Percentiles rank a stretch among this genome's conserved stretches.
These are phyloP conservation scores for Cryptoleucopteryx plumbea DNA, from an alignment of 2,113 vertebrate species.

Conservation along the genomic window DNA sequence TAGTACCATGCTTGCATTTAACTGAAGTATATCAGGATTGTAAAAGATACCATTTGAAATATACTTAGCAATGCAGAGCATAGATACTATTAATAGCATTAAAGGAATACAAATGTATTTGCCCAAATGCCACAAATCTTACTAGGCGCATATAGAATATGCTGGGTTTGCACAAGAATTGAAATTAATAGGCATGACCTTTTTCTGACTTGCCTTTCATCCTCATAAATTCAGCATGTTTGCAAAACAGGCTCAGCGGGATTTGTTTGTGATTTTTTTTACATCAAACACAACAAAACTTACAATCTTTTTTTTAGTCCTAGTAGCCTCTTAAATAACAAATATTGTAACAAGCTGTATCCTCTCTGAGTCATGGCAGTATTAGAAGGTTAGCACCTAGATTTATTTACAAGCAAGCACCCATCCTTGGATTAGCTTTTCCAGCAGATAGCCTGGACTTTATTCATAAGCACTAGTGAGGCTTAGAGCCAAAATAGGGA, in stretches of 20 bases:
- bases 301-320: background rate
- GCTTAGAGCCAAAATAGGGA: background rate
- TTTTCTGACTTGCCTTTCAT: conserved; percentile 40
- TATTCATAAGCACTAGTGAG: background rate
- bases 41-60: background rate
- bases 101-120: conserved; percentile 58
- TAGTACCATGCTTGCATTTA: background rate
- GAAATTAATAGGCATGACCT: conserved; percentile 70
- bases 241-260: conserved; percentile 7
- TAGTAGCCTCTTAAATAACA: conserved; percentile 56
- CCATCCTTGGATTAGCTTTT: background rate
- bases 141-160: background rate
- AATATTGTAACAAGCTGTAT: background rate
- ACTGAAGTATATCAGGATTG: background rate
- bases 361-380: background rate
- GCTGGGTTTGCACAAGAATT: conserved; percentile 57
- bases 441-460: background rate
- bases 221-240: conserved; percentile 56
- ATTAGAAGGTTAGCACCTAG: background rate
- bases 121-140: conserved; percentile 25
- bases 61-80: background rate
- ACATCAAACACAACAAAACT: conserved; percentile 25
- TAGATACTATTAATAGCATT: background rate
- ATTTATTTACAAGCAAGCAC: background rate
- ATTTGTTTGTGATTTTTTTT: conserved; percentile 13